Base-by-base conservation (phyloP, 30 jellyfish, hydroid and myxozoan species). In the Phacellophora camtschatica region DNA sequence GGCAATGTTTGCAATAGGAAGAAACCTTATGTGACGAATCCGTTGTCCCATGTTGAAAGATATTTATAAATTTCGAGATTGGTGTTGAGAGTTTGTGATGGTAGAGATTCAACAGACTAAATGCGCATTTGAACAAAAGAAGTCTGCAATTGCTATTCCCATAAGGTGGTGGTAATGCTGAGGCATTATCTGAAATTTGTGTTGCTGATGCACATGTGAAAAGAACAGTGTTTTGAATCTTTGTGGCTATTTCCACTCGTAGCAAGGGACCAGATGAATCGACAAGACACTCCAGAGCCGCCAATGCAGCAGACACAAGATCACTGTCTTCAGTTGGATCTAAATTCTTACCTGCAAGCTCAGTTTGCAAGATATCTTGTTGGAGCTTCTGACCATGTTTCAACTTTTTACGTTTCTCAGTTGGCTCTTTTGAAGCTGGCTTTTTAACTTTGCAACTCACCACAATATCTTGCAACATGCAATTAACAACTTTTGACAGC, bases 11-110 rank as follows among this genome's bases (percentile, higher is more conserved):
- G 42, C 90, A 41, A 49, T 77, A 66, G 6, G 69, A 13, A 13
- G 90, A 77, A 10, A 77, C 82, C 16, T 30, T 35, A 37, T 25
- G 23, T 10, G 82, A 42, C 28, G 90, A 82, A 37, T 77, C 90
- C 5, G 55, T 11, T 0, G 48, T 8, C 8, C 71, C 67, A 23
- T 58, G 29, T 22, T 41, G 66, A 34, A 77, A 77, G 30, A 45
- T 59, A 41, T 67, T 61, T 31, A 77, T 31, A 0, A 77, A 37
- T 0, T 0, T 43, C 18, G 90, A 61, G 1, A 46, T 5, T 18
- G 90, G 90, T 11, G 90, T 77, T 39, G 90, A 82, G 8, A 37
- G 66, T 8, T 63, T 41, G 20, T 77, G 74, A 20, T 77, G 90
- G 36, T 77, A 77, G 1, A 77, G 82, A 51, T 35, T 77, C 0